These are phyloP conservation scores for Hippoglossus stenolepis DNA, from an alignment of 2,113 vertebrate genomes.

Conservation along the genomic window DNA sequence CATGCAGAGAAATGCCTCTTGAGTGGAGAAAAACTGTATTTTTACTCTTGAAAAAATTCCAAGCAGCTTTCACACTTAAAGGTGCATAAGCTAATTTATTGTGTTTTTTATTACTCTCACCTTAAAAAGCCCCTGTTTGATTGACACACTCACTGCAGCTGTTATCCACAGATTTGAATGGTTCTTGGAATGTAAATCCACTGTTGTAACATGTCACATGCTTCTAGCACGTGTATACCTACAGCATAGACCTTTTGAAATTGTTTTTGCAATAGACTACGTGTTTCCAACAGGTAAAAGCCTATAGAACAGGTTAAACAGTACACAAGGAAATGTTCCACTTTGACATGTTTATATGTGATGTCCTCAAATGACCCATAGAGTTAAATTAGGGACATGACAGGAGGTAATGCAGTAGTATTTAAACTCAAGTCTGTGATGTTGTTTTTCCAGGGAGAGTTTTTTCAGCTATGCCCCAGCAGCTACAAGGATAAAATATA, in stretches of 20 bases:
- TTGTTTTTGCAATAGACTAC: background rate
- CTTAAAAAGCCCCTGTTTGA: conserved; percentile 20
- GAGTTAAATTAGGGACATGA: background rate
- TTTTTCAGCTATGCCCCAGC: background rate
- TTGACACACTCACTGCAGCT: conserved; percentile 34
- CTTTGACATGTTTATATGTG: background rate
- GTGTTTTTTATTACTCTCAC: conserved; percentile 19
- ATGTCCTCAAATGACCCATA: background rate
- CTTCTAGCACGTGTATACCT: conserved; percentile 9
- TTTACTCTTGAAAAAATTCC: conserved; percentile 7
- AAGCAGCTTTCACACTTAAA: conserved; percentile 32
- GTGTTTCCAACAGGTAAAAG: conserved; percentile 2
- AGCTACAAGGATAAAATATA: background rate
- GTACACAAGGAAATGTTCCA: background rate
- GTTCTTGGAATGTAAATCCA: conserved; percentile 6
- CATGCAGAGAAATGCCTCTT: conserved; percentile 8
- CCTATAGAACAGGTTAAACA: background rate
- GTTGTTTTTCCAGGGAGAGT: background rate
- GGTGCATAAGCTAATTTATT: conserved; percentile 28
- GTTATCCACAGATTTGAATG: conserved; percentile 15
- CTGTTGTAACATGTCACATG: conserved; percentile 7
- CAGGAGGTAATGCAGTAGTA: background rate
- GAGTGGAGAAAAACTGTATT: no score
- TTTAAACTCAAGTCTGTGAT: conserved; percentile 3
- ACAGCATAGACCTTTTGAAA: conserved; percentile 5